Evolutionary conservation across 2,797 vertebrate species (phyloP).

Genomic region (Intellagama lesueurii): DNA sequence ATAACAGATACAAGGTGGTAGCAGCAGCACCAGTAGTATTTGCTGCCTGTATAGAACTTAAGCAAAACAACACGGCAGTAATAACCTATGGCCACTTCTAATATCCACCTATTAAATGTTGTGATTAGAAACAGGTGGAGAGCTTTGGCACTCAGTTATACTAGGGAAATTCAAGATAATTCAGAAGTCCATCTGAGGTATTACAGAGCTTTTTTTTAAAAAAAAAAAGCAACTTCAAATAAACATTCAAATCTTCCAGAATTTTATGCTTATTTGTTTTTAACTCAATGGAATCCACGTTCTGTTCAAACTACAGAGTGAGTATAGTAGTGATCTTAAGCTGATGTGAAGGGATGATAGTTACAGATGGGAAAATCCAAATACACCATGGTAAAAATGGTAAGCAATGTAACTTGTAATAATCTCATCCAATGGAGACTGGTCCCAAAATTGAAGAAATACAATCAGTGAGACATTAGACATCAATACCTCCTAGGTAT

Average conservation of each 20-base stretch:
- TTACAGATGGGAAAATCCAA: no score
- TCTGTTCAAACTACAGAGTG: no score
- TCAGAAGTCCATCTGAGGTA: background rate
- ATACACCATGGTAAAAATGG: no score
- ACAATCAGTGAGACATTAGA: no score
- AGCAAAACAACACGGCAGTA: constrained; percentile 4
- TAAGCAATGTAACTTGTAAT: no score
- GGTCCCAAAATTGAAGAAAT: no score
- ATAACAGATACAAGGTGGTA: no score
- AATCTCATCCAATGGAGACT: no score
- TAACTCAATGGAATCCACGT: no score
- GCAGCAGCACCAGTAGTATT: background rate
- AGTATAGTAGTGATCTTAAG: no score
- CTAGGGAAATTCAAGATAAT: background rate
- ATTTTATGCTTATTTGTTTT: background rate
- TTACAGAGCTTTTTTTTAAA: background rate
- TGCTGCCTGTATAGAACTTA: background rate
- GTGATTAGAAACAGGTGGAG: background rate
- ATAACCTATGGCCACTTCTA: constrained; percentile 4
- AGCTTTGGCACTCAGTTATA: background rate
- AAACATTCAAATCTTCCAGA: background rate
- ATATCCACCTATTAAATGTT: constrained; percentile 8
- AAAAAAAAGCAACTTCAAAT: background rate
- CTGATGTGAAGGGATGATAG: no score
- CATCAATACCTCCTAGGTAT: no score